Base-by-base conservation (phyloP, 2,797 vertebrate species). In the Anableps anableps region DNA sequence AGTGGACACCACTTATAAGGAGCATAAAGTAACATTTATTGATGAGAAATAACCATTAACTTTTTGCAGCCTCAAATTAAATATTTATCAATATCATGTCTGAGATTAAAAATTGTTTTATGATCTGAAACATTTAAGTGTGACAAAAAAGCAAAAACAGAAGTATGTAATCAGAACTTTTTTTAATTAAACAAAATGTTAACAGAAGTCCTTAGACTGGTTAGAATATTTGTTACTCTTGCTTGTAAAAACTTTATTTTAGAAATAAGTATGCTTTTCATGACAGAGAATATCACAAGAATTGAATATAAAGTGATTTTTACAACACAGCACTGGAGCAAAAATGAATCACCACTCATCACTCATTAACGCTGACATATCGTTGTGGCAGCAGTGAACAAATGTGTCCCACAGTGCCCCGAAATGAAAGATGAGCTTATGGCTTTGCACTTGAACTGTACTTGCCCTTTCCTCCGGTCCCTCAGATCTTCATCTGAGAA, bases 391-490 rank as follows among this genome's bases (percentile, higher is more conserved):
- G 86, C 76, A 7, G 84, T n/a, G 50, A 58, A 47, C 85, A 71
- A 81, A 90, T 80, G 83, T 86, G 88, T 91, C 88, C 88, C 90
- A 36, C 19, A 11, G 55, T 79, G 85, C 80, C 87, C 26, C 0
- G 0, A 53, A 62, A 82, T 86, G 91, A 94, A 88, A 88, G 89
- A 93, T 90, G 90, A 92, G 88, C 85, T 82, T 66, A n/a, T 78
- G 86, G 88, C 83, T 89, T 88, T 91, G 90, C 92, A 92, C 94
- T 95, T 95, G 92, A 94, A 92, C 93, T 90, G 87, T 53, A 81
- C 86, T 91, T 92, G 89, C 78, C 88, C 86, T 60, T 53, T 60
- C 80, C 72, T 79, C 36, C 26, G 64, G 2, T 86, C 80, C 43
- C 74, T 83, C 83, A 83, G 74, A 86, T 85, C 76, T 78, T 88